Conservation (phyloP, 2,888 invertebrate genomes). For the Lampropteryx suffumata region DNA sequence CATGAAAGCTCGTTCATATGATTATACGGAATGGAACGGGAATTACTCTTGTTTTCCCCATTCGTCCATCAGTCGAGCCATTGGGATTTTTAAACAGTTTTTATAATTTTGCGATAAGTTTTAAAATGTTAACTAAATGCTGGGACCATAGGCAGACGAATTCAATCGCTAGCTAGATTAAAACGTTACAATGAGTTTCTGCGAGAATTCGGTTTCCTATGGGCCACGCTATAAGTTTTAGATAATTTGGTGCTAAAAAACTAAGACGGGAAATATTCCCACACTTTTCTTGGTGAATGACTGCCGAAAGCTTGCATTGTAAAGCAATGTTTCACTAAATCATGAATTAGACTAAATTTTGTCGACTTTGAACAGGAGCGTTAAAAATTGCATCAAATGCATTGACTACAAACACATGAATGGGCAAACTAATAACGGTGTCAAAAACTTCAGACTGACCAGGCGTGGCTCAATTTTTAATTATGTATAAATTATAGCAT, state of each 20-base stretch:
- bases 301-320: too few relatives aligned
- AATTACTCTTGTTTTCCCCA: too few relatives aligned
- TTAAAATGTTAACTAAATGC: not conserved
- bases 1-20: too few relatives aligned
- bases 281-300: too few relatives aligned
- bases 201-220: not conserved
- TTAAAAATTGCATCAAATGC: slow-evolving; percentile 2
- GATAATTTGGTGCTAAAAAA: slow-evolving; percentile 70
- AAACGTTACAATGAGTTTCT: not conserved
- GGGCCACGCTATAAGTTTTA: slow-evolving; percentile 42
- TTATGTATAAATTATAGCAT: slow-evolving; percentile 38
- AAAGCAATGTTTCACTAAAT: too few relatives aligned
- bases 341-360: too few relatives aligned
- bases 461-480: slow-evolving; percentile 63
- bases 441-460: slow-evolving; percentile 59
- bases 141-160: not conserved
- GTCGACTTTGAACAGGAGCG: too few relatives aligned
- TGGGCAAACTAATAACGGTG: not conserved
- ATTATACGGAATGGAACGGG: not conserved
- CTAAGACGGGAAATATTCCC: not conserved
- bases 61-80: too few relatives aligned
- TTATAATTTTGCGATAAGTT: slow-evolving; percentile 1
- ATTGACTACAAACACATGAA: not conserved
- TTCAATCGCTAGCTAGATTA: not conserved
- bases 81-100: not conserved